Evolutionary conservation across 2,797 vertebrate genomes (phyloP).

Genomic region (Sparus aurata): DNA sequence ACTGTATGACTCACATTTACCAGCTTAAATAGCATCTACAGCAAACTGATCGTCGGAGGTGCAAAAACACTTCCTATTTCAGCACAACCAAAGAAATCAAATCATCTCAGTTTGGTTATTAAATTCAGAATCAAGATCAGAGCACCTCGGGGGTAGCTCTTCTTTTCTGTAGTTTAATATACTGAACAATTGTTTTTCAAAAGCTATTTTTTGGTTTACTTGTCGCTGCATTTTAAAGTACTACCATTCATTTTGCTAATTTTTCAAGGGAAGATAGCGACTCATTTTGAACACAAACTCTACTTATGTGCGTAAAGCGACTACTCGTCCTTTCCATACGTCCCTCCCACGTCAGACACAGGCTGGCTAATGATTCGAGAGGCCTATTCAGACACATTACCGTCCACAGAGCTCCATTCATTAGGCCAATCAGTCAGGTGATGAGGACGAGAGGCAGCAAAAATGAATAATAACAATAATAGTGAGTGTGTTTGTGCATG

Average conservation of each 20-base stretch:
- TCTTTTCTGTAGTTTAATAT: not conserved
- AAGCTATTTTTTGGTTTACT: not conserved
- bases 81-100: not conserved
- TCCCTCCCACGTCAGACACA: not conserved
- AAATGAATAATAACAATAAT: constrained; percentile 53
- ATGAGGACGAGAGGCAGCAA: constrained; percentile 53
- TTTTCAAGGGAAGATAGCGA: not conserved
- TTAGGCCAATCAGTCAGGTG: constrained; percentile 80
- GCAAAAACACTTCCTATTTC: too few species aligned
- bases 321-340: constrained; percentile 7
- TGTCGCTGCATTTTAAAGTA: not conserved
- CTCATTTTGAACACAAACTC: not conserved
- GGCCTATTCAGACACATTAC: constrained; percentile 77
- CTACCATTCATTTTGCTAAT: not conserved
- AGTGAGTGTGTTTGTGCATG: not conserved
- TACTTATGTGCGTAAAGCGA: not conserved
- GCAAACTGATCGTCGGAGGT: too few species aligned
- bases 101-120: not conserved
- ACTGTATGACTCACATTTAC: too few species aligned
- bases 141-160: not conserved
- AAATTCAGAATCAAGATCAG: not conserved
- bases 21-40: too few species aligned
- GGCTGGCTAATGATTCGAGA: constrained; percentile 60
- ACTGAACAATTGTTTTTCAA: not conserved
- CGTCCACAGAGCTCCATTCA: constrained; percentile 74